Evolutionary conservation across 2,888 invertebrate genomes (phyloP).

Genomic region (Eurois occulta): DNA sequence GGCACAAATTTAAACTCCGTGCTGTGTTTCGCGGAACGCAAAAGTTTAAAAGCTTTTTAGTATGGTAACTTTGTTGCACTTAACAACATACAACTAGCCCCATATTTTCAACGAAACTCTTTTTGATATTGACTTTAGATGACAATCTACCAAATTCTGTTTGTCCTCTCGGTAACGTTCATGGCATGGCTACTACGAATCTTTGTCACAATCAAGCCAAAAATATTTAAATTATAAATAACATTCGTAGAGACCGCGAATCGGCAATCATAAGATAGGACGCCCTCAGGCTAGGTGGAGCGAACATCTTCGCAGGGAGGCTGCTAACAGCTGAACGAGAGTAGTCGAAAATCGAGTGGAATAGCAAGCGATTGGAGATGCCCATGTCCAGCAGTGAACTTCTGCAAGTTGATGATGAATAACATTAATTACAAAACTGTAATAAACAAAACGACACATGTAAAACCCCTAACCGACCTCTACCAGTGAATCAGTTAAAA

Average conservation of each 20-base stretch:
- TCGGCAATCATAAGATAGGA: neutral
- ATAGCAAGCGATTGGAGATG: neutral
- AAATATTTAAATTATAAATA: neutral
- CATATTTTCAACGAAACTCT: neutral
- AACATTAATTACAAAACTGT: constrained; percentile 10
- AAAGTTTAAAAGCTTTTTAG: neutral
- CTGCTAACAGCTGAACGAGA: neutral
- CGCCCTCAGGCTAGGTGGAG: neutral
- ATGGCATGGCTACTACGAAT: neutral
- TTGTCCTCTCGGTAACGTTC: neutral
- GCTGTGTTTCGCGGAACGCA: neutral
- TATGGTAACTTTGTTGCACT: neutral
- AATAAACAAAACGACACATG: neutral
- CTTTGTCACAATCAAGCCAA: neutral
- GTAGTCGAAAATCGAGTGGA: neutral
- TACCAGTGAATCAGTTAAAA: constrained; percentile 50
- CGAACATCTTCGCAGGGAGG: neutral
- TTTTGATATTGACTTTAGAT: neutral
- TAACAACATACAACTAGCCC: neutral
- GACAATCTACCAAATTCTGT: neutral
- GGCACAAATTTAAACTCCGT: neutral
- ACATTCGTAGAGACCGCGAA: neutral
- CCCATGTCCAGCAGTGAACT: neutral
- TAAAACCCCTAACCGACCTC: constrained; percentile 14
- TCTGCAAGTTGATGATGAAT: neutral